Conservation (phyloP, 2,113 vertebrate species). For the Clupea harengus region DNA sequence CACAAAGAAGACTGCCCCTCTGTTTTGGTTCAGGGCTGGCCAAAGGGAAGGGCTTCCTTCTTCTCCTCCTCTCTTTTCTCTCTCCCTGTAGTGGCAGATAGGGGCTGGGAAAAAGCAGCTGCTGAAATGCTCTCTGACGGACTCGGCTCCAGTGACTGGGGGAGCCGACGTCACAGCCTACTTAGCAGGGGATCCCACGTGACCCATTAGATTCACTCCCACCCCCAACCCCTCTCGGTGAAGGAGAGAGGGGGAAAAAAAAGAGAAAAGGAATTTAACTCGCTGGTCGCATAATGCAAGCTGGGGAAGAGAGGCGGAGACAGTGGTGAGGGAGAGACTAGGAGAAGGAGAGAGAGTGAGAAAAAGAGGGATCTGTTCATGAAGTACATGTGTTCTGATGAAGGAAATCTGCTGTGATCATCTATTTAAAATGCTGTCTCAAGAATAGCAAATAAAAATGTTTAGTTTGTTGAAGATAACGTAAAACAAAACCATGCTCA, state of each 20-base stretch:
- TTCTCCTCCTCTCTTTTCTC: background rate
- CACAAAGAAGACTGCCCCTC: slow-evolving; percentile 22
- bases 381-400: background rate
- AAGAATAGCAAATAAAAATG: background rate
- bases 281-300: slow-evolving; percentile 33
- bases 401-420: background rate
- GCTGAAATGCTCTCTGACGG: slow-evolving; percentile 53
- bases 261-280: slow-evolving; percentile 57
- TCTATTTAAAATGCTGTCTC: background rate
- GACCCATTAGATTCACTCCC: slow-evolving; percentile 52
- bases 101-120: slow-evolving; percentile 47
- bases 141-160: slow-evolving; percentile 59
- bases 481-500: background rate
- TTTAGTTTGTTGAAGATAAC: background rate
- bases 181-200: slow-evolving; percentile 69
- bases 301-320: slow-evolving; percentile 5
- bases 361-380: background rate
- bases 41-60: slow-evolving; percentile 23
- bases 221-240: slow-evolving; percentile 8
- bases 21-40: background rate
- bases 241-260: slow-evolving; percentile 36
- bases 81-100: background rate
- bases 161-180: slow-evolving; percentile 69
- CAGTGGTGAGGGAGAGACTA: background rate
- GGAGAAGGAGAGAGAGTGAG: background rate